phyloP scores from a whole-genome alignment of 2,113 vertebrate species.

The Aegotheles bennettii region DNA sequence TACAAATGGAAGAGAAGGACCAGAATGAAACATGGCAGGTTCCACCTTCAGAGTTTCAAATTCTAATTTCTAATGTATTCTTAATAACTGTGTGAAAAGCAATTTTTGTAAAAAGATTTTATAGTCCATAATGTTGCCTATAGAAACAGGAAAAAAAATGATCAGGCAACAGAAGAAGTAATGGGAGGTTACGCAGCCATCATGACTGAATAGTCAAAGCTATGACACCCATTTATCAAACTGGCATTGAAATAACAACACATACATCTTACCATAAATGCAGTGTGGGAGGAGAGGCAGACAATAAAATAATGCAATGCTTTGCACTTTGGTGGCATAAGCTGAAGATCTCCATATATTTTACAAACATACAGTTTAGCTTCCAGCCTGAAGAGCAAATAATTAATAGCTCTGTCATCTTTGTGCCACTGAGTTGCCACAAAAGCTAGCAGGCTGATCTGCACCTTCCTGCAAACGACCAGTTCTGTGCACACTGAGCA shows the following conservation, averaged over 20 bases:
- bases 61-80: neutral
- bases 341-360: neutral
- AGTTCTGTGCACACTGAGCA: neutral
- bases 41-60: neutral
- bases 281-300: neutral
- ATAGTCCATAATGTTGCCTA: neutral
- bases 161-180: neutral
- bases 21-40: neutral
- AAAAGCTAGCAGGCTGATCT: neutral
- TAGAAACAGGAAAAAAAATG: rapidly evolving
- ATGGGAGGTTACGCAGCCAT: constrained; percentile 13
- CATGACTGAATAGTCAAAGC: constrained; percentile 25
- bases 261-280: constrained; percentile 1
- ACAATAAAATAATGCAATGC: neutral
- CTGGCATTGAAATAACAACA: constrained; percentile 3
- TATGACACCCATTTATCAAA: constrained; percentile 28
- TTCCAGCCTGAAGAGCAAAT: neutral
- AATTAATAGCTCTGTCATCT: neutral
- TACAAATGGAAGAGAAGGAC: neutral
- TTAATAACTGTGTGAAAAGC: neutral
- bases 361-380: neutral
- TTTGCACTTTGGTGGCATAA: neutral
- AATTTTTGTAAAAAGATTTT: neutral
- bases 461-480: neutral
- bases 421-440: neutral